Evolutionary conservation across 2,888 invertebrate genomes (phyloP), one percentile per base, ranked within the genome.

Genomic region (Siphonodentalium dalli): DNA sequence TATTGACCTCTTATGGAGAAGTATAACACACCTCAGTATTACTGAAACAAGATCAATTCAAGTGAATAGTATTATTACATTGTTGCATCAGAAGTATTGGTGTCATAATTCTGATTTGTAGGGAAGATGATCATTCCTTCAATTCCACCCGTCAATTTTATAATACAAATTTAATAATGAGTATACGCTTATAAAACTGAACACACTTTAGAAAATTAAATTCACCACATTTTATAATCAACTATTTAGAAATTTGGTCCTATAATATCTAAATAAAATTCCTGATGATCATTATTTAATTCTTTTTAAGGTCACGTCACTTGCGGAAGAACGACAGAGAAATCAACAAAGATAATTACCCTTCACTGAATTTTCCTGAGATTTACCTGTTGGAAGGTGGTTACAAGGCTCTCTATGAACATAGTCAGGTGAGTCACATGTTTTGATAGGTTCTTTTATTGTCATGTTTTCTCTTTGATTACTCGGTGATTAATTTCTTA

Each of bases 321-420:
- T 84, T 98, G 48, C 88, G 97, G 4, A 88, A 89, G 41, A 83
- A 88, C 26, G 97, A 99, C 82, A 87, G 98, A 0, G 87, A 87
- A 15, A 83, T 86, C 35, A 93, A 97, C 83, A 87, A 87, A 57
- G 88, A 89, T 46, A 85, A 86, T 58, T 97, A 96, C 82, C 98
- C 98, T 0, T 84, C 87, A 0, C 85, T 98, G 0, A 85, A 90
- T 76, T 94, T 91, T 84, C 97, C 97, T 0, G 98, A 98, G 82
- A 84, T 95, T 2, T 99, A 99, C 82, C 84, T 99, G 1, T 85
- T 99, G 23, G 90, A 93, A 74, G 93, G 93, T 1, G 94, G 93
- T 34, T 94, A 94, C 83, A 89, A 91, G 74, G 86, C 86, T 27
- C 96, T 98, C 84, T 93, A 86, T 80, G 85, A 87, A 65, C 82